These are phyloP conservation scores for Stegophylla sp. DNA, from an alignment of 2,888 invertebrate species.

Conservation along the genomic window DNA sequence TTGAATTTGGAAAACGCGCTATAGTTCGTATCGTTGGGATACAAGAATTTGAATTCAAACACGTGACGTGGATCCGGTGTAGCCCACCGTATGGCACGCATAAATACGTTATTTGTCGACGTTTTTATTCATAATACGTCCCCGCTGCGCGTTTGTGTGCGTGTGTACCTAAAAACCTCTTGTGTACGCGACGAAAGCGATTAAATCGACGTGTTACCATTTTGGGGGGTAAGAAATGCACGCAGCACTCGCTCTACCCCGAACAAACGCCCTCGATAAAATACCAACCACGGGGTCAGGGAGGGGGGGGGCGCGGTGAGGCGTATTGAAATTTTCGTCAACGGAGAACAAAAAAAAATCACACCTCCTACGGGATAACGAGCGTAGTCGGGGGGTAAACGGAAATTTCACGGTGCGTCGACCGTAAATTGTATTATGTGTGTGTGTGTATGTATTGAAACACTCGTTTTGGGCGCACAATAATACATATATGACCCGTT, in stretches of 20 bases:
- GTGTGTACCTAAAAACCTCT: background rate
- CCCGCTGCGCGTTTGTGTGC: background rate
- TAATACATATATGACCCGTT: background rate
- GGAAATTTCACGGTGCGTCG: slow-evolving; percentile 40
- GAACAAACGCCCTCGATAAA: no score
- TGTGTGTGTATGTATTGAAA: background rate
- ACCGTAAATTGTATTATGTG: background rate
- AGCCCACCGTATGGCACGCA: slow-evolving; percentile 1
- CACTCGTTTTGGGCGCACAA: no score
- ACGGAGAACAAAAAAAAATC: slow-evolving; percentile 18
- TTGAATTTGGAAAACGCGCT: no score
- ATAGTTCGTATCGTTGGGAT: no score
- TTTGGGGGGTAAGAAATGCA: no score
- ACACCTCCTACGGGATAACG: slow-evolving; percentile 27
- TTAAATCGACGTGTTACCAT: background rate
- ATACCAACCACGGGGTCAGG: background rate
- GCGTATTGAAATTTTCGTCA: background rate
- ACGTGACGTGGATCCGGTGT: no score
- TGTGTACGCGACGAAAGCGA: background rate
- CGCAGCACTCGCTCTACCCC: no score
- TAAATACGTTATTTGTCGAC: slow-evolving; percentile 19
- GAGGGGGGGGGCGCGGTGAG: background rate
- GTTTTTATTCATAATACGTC: background rate
- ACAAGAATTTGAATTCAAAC: no score
- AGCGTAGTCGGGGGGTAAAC: slow-evolving; percentile 27